These are phyloP conservation scores for Meteorus sp. DNA, from an alignment of 1,140 invertebrate genomes.

Conservation along the genomic window DNA sequence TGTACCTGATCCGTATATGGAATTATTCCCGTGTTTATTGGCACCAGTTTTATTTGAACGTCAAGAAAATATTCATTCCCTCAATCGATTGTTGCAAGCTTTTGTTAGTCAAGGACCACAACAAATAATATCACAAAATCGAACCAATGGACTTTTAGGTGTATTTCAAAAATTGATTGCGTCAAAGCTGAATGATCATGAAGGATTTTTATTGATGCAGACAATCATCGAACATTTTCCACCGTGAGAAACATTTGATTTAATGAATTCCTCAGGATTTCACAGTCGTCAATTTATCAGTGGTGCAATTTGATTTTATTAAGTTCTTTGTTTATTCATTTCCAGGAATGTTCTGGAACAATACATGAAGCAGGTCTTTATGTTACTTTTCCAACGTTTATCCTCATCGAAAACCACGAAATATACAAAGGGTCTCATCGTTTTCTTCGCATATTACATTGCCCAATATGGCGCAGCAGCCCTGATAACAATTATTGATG, in stretches of 20 bases:
- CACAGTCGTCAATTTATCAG: constrained; percentile 1
- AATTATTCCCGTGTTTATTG: constrained; percentile 85
- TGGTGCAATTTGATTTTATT: constrained; percentile 9
- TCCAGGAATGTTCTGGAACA: constrained; percentile 68
- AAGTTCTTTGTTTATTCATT: constrained; percentile 40
- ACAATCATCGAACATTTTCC: constrained; percentile 77
- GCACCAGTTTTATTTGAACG: constrained; percentile 90
- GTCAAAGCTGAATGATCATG: constrained; percentile 93
- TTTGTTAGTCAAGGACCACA: constrained; percentile 76
- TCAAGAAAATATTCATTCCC: constrained; percentile 86
- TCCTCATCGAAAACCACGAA: constrained; percentile 93
- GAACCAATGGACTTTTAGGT: constrained; percentile 83
- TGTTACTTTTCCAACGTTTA: constrained; percentile 88
- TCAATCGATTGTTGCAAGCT: constrained; percentile 86
- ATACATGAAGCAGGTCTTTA: constrained; percentile 87
- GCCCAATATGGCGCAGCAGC: constrained; percentile 74
- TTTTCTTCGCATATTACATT: constrained; percentile 86
- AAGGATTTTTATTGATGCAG: constrained; percentile 91
- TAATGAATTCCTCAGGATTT: too few relatives aligned
- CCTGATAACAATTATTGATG: constrained; percentile 80
- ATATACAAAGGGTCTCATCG: constrained; percentile 84
- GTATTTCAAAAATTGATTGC: constrained; percentile 97
- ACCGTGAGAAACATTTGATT: constrained; percentile 67
- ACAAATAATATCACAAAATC: constrained; percentile 71
- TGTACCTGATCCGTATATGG: constrained; percentile 83